Evolutionary conservation across 1,140 invertebrate species (phyloP).

Genomic region (Capitella teleta): DNA sequence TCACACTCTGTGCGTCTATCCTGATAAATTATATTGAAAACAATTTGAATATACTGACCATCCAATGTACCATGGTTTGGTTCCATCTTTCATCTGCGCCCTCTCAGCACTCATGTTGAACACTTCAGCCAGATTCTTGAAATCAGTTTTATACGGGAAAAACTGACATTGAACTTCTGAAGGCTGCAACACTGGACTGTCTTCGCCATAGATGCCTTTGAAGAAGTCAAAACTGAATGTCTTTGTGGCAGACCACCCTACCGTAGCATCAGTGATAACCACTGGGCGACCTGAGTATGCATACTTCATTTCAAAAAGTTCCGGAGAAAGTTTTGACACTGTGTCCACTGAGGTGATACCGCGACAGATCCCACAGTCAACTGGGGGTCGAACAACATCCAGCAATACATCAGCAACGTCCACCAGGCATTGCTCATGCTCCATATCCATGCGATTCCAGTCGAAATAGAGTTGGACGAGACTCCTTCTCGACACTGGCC

Average conservation of each 20-base stretch:
- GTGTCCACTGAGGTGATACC: conserved; percentile 50
- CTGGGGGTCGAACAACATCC: conserved; percentile 58
- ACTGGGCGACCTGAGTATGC: conserved; percentile 66
- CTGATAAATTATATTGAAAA: too few relatives aligned
- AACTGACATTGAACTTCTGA: conserved; percentile 59
- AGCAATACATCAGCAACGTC: conserved; percentile 48
- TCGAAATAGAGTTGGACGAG: conserved; percentile 1
- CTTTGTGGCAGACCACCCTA: conserved; percentile 60
- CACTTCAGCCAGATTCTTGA: conserved; percentile 59
- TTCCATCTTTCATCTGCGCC: conserved; percentile 50
- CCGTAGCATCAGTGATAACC: conserved; percentile 64
- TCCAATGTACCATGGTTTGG: conserved; percentile 73
- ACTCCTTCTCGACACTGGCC: conserved; percentile 16
- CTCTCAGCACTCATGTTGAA: conserved; percentile 54
- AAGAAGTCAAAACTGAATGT: conserved; percentile 68
- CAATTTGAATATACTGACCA: conserved; percentile 54
- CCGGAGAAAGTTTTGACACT: conserved; percentile 51
- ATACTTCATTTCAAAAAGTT: conserved; percentile 54
- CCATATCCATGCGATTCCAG: conserved; percentile 12
- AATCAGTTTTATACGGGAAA: conserved; percentile 78
- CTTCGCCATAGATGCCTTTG: conserved; percentile 38
- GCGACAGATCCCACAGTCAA: conserved; percentile 61
- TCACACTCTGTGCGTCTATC: too few relatives aligned
- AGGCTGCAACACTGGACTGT: conserved; percentile 7
- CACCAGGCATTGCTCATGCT: conserved; percentile 35